Percentiles rank a stretch among this genome's conserved stretches.
Evolutionary conservation across 2,888 invertebrate species (phyloP).

Genomic region (Epistrophella euchroma): DNA sequence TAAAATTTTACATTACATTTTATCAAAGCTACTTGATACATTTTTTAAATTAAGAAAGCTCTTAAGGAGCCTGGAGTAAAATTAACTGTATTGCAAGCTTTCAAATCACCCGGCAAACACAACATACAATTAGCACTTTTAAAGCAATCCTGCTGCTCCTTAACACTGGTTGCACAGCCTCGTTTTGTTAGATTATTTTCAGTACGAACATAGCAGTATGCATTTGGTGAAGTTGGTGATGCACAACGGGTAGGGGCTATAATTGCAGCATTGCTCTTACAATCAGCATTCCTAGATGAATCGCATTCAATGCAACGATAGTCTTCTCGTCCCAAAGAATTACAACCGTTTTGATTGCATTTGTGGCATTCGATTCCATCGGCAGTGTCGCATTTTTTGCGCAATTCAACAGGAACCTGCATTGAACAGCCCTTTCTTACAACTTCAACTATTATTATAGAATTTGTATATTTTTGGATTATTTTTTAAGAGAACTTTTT

Average conservation of each 20-base stretch:
- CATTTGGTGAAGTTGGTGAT: slow-evolving; percentile 80
- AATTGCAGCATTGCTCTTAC: slow-evolving; percentile 76
- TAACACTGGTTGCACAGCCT: slow-evolving; percentile 77
- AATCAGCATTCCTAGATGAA: slow-evolving; percentile 79
- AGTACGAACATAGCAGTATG: slow-evolving; percentile 80
- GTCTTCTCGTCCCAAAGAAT: slow-evolving; percentile 79
- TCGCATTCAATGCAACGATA: slow-evolving; percentile 80
- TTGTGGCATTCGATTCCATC: slow-evolving; percentile 79
- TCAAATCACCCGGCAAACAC: slow-evolving; percentile 80
- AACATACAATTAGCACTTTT: slow-evolving; percentile 77
- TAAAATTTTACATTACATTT: background rate
- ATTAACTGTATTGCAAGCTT: slow-evolving; percentile 79
- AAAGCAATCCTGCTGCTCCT: slow-evolving; percentile 57
- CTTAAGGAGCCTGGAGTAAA: slow-evolving; percentile 75
- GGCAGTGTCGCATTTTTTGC: slow-evolving; percentile 78
- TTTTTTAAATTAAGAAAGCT: slow-evolving; percentile 45
- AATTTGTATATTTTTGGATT: background rate
- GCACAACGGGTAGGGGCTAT: slow-evolving; percentile 78
- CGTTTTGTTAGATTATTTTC: slow-evolving; percentile 77
- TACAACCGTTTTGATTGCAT: slow-evolving; percentile 81
- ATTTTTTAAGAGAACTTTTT: background rate
- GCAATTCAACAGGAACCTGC: slow-evolving; percentile 78
- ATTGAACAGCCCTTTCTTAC: slow-evolving; percentile 81
- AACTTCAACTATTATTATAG: slow-evolving; percentile 77
- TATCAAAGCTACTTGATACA: background rate